Evolutionary conservation across 2,113 vertebrate genomes (phyloP), one percentile per base, ranked within the genome.

Genomic region (Nicator chloris): DNA sequence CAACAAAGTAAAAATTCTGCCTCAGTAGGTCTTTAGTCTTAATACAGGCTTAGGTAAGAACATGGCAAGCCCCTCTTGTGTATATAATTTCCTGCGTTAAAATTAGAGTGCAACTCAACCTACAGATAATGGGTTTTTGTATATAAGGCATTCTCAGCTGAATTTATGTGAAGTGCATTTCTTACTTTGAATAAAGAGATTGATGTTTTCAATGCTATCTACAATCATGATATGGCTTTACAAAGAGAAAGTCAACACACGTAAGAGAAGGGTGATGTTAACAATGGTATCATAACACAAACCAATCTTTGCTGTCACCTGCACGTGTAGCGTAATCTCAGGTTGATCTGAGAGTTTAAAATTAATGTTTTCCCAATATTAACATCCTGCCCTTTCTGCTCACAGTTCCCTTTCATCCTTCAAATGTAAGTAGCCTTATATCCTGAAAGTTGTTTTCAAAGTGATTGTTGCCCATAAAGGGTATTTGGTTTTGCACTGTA

Each of bases 401-500:
- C 30, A 13, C 33, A 76, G 75, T 61, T 94, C 53, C 53, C 44
- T 83, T 92, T 87, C 64, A 80, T 49, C 47, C 94, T 96, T 95
- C 71, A 85, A 93, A 65, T 92, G 72, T 95, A 87, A 86, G 93
- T 96, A 86, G 94, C 87, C 89, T 94, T 83, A 61, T 82, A 90
- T 94, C 68, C 56, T 93, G 40, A 82, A 93, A 86, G 82, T 69
- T 95, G 44, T 96, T 97, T 97, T 91, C 64, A 83, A 93, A 92
- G 90, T 92, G 94, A 95, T 95, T 63, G 80, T 93, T 97, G 95
- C 95, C 96, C 82, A 44, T 79, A 93, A 77, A 92, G 40, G 95
- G 94, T 92, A 97, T 88, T 97, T 15, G 21, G 95, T 95, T 95
- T 98, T 98, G 97, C 97, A 98, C 97, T 97, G 95, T 97, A 71